phyloP scores from a whole-genome alignment of 2,888 invertebrate genomes.

The Lysandra coridon region DNA sequence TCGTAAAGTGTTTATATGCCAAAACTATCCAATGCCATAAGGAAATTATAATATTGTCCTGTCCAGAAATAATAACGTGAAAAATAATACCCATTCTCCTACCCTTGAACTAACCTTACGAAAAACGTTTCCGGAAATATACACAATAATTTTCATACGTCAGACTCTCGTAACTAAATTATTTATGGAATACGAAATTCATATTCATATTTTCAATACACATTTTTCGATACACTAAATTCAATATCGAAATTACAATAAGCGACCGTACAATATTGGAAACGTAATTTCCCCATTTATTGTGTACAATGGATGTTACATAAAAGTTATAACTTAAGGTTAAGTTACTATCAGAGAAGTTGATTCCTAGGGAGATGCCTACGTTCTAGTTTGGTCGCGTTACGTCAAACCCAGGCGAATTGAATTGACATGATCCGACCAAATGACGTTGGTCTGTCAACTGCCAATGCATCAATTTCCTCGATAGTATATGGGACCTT shows the following conservation, averaged over 20 bases:
- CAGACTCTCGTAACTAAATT: not conserved
- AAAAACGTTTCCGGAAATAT: not conserved
- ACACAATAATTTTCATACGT: not conserved
- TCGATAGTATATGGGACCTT: too few species aligned
- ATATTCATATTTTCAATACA: not conserved
- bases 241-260: not conserved
- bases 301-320: not conserved
- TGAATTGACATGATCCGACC: too few species aligned
- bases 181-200: not conserved
- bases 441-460: too few species aligned
- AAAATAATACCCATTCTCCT: not conserved
- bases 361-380: too few species aligned
- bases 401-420: too few species aligned
- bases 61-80: not conserved
- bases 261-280: not conserved
- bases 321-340: not conserved
- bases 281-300: not conserved
- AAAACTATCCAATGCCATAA: too few species aligned
- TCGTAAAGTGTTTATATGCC: too few species aligned
- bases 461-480: too few species aligned
- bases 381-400: too few species aligned
- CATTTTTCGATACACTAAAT: not conserved
- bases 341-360: too few species aligned
- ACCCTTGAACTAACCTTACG: not conserved
- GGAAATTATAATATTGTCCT: too few species aligned